Evolutionary conservation across 2,113 vertebrate genomes (phyloP), one percentile per base, ranked within the genome.

Genomic region (Siniperca knerii): DNA sequence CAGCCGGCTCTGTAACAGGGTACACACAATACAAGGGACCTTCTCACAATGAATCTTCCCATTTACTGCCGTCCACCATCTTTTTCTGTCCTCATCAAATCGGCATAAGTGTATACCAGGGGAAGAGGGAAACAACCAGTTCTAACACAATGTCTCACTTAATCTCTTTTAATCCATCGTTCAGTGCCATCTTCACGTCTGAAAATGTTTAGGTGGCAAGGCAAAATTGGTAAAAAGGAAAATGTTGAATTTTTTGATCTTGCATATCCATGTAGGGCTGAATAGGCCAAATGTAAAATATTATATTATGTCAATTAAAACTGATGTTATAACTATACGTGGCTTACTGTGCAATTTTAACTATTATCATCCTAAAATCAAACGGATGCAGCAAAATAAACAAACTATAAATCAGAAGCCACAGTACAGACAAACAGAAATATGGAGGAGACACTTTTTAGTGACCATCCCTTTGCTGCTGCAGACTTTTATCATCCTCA

Each of bases 401-500:
- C 11, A 60, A 58, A 46, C 42, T 29, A 55, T 20, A 60, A 52
- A 42, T 40, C 25, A 42, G 48, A 77, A 66, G 40, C 60, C 57
- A 29, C 64, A 25, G 13, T 7, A 12, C 54, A 23, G 7, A 65
- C 60, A 33, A 21, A 66, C 23, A 71, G 15, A 67, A 25, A 52
- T 4, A 72, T 21, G 33, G 15, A 55, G 58, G 68, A 75, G 20
- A 78, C 21, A n/a, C 65, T 54, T 55, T 74, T 79, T 69, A 81
- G 44, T 67, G 72, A 75, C 33, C 21, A 42, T 15, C 33, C 48
- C 46, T 70, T 57, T 75, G 48, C 72, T 75, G 69, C 76, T 74
- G 62, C 55, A 71, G 58, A 78, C 61, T 62, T 89, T 89, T 79
- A 85, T 84, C 44, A 18, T 64, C 83, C 44, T 79, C 80, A 80